Conservation (phyloP, 2,888 invertebrate genomes). For the Drosophila prolongata region DNA sequence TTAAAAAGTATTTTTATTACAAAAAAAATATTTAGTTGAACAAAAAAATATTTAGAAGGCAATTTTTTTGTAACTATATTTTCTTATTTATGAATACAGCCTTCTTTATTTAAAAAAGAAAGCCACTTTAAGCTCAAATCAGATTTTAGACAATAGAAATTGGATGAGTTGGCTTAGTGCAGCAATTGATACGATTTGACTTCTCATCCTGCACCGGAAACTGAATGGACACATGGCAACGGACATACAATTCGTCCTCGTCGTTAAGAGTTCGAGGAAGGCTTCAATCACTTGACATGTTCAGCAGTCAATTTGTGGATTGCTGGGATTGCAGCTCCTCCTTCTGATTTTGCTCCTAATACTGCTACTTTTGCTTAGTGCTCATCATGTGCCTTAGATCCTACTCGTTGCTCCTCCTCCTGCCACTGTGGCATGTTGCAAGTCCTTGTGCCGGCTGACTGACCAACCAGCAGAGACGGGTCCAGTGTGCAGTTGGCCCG, state of each 20-base stretch:
- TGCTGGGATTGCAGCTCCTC: slow-evolving; percentile 21
- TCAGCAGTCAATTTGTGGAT: slow-evolving; percentile 40
- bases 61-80: no score
- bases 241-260: slow-evolving; percentile 2
- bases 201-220: slow-evolving; percentile 4
- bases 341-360: slow-evolving; percentile 17
- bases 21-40: no score
- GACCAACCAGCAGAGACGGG: slow-evolving; percentile 27
- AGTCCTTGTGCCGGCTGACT: slow-evolving; percentile 21
- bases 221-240: slow-evolving; percentile 8
- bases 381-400: slow-evolving; percentile 15
- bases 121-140: slow-evolving; percentile 2
- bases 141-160: slow-evolving; percentile 13
- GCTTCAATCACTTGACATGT: slow-evolving; percentile 40
- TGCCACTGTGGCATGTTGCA: slow-evolving; percentile 18
- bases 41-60: no score
- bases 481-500: slow-evolving; percentile 31
- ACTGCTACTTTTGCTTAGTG: slow-evolving; percentile 34
- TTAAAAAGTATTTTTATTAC: no score
- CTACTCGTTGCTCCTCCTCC: background rate
- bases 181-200: slow-evolving; percentile 22
- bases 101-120: no score
- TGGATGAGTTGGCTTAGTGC: slow-evolving; percentile 5
- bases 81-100: no score
- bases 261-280: slow-evolving; percentile 5